Conservation (phyloP, 2,113 vertebrate species). For the Amphiprion percula region DNA sequence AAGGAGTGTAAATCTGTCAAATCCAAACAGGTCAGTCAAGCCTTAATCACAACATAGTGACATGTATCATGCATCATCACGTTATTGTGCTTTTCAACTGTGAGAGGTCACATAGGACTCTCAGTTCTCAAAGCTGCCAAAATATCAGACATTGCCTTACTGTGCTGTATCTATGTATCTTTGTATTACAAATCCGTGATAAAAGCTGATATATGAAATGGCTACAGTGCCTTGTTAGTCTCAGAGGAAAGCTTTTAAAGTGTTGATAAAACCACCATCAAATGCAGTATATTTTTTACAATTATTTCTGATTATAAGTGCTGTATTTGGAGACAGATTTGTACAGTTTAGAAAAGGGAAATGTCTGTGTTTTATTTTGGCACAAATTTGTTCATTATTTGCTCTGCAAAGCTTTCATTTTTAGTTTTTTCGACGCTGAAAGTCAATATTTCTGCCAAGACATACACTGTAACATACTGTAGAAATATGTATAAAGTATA, state of each 20-base stretch:
- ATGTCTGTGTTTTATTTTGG: slow-evolving; percentile 34
- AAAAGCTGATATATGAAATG: slow-evolving; percentile 63
- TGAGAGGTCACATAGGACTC: slow-evolving; percentile 16
- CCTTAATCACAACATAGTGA: slow-evolving; percentile 31
- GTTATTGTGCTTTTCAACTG: slow-evolving; percentile 4
- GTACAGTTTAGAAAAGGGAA: slow-evolving; percentile 49
- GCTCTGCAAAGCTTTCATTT: slow-evolving; percentile 35
- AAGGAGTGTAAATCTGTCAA: slow-evolving; percentile 54
- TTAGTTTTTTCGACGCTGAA: slow-evolving; percentile 36
- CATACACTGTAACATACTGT: slow-evolving; percentile 75
- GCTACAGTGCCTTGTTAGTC: slow-evolving; percentile 79
- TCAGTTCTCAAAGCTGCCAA: slow-evolving; percentile 61
- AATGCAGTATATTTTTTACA: slow-evolving; percentile 74
- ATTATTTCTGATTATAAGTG: slow-evolving; percentile 56
- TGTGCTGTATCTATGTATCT: slow-evolving; percentile 41
- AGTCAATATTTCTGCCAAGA: slow-evolving; percentile 52
- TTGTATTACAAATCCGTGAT: slow-evolving; percentile 61
- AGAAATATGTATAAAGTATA: slow-evolving; percentile 73
- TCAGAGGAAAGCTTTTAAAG: slow-evolving; percentile 72
- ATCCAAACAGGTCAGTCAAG: slow-evolving; percentile 44
- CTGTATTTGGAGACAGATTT: slow-evolving; percentile 44
- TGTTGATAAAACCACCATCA: slow-evolving; percentile 45
- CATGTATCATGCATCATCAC: slow-evolving; percentile 12
- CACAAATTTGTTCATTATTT: slow-evolving; percentile 43
- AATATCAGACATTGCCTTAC: slow-evolving; percentile 67